These are phyloP conservation scores for Meandrina meandrites DNA, from an alignment of 92 coral and sea anemone genomes.

Conservation along the genomic window DNA sequence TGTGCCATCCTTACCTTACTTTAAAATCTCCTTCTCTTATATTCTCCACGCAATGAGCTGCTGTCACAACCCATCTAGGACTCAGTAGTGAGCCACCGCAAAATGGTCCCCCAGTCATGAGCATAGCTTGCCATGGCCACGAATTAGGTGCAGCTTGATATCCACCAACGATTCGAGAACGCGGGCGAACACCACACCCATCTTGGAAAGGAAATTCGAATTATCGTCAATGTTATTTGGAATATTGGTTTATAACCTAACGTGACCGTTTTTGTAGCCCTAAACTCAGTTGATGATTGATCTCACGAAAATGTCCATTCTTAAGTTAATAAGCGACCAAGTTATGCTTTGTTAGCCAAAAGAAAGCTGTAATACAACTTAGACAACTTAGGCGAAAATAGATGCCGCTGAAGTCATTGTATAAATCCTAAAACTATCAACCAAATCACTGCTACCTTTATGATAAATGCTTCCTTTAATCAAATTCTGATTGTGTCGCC, in stretches of 20 bases:
- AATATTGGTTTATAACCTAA: not conserved
- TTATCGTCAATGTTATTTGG: not conserved
- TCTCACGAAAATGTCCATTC: not conserved
- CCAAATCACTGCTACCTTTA: not conserved
- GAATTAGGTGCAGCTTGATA: constrained; percentile 23
- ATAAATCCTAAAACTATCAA: not conserved
- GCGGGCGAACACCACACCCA: constrained; percentile 35
- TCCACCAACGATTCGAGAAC: constrained; percentile 29
- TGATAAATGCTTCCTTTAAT: too few species aligned
- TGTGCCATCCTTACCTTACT: not conserved
- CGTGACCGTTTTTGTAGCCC: not conserved
- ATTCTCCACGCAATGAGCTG: constrained; percentile 22
- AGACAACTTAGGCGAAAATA: too few species aligned
- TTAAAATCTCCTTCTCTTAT: constrained; percentile 9
- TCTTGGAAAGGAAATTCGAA: not conserved
- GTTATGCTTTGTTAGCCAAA: not conserved
- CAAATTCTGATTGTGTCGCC: too few species aligned
- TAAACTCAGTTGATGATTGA: not conserved
- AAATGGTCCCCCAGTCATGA: constrained; percentile 3
- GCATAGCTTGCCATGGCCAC: constrained; percentile 36
- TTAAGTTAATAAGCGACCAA: too few species aligned
- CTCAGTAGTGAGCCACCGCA: constrained; percentile 22
- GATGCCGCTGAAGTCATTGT: too few species aligned
- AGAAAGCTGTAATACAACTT: too few species aligned
- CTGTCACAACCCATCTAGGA: constrained; percentile 28